Evolutionary conservation across 92 coral and sea anemone genomes (phyloP).

Genomic region (Umimayanthus kanabou): DNA sequence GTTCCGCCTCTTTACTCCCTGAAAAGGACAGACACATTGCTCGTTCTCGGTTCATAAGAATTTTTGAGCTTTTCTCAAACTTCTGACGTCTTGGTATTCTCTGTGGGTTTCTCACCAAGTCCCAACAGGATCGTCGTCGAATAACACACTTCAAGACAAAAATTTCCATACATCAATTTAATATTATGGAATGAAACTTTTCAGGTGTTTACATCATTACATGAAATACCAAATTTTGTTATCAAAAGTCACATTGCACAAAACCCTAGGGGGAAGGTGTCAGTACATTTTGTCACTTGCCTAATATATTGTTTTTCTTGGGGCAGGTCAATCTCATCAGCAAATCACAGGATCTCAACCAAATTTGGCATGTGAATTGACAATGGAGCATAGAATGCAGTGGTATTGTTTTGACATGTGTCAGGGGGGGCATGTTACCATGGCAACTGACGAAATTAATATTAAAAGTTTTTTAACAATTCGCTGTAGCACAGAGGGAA

Average conservation of each 20-base stretch:
- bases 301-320: not conserved
- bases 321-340: conserved; percentile 35
- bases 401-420: conserved; percentile 16
- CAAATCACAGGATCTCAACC: conserved; percentile 12
- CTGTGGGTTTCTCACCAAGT: no score
- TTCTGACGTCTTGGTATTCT: no score
- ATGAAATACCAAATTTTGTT: not conserved
- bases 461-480: not conserved
- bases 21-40: no score
- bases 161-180: not conserved
- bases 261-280: not conserved
- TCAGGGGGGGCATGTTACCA: conserved; percentile 40
- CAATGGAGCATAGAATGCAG: conserved; percentile 16
- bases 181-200: not conserved
- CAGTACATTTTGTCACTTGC: conserved; percentile 2
- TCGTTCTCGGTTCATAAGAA: no score
- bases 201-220: not conserved
- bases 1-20: no score
- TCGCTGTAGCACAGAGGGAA: not conserved
- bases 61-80: no score
- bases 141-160: not conserved
- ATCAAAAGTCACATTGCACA: not conserved
- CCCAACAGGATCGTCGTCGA: no score
- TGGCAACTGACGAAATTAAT: conserved; percentile 15
- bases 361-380: conserved; percentile 5